Evolutionary conservation across 2,888 invertebrate genomes (phyloP), one percentile per base, ranked within the genome.

Genomic region (Teleiodes luculella): DNA sequence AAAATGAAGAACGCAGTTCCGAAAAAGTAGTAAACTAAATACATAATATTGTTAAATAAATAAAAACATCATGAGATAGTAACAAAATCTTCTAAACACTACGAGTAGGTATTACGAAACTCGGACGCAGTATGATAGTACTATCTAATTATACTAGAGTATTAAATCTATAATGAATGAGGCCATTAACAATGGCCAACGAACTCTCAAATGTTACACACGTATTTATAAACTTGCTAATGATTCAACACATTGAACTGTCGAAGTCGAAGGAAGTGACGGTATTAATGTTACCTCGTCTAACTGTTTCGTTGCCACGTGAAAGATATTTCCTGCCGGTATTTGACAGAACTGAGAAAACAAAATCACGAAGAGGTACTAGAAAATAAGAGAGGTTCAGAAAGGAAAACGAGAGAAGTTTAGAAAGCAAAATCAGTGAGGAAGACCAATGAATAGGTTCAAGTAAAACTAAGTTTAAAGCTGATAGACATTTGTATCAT

Each of bases 141-240:
- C 28, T 43, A 43, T 43, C 43, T 43, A 43, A 43, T 43, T 43
- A 28, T 43, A 43, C 28, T 20, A 43, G 20, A 43, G 24, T 43
- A 28, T 28, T 43, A 48, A 41, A 53, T 47, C 37, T 37, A 31
- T 51, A 52, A 54, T 54, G 57, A 57, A 57, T 54, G 54, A 8
- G 43, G n/a, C 41, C 52, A 54, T 54, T 57, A 57, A 57, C 57
- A 57, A 57, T 57, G 48, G 57, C 54, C 57, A 47, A 46, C 28
- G 57, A 57, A 54, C 57, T 52, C 30, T 37, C 47, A 33, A 41
- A 52, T 52, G 41, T 20, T 41, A 37, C 18, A 14, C 39, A 41
- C 14, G 52, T 52, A 43, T 52, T 52, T 41, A 52, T 52, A 52
- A 52, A 52, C 43, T 43, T 36, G 11, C 37, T 51, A 51, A 51